Base-by-base conservation (phyloP, 23 tunicate genomes). In the Corella eumyota region DNA sequence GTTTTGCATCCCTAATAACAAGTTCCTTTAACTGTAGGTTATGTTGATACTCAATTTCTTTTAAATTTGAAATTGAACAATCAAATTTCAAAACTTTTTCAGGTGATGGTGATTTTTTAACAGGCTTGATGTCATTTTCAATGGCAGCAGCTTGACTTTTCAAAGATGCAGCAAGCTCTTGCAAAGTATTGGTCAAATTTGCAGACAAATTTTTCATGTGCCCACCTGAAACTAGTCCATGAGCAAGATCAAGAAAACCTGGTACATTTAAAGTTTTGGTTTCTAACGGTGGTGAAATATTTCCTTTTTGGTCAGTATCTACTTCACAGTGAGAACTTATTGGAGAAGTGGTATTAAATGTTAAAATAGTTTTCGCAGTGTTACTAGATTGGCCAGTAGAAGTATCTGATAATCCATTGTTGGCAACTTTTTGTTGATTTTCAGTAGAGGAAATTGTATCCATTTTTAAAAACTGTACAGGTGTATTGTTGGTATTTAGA, bases 161-260 rank as follows among this genome's bases (percentile, higher is more conserved):
- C n/a, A 84, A 45, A 19, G 94, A 84, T 30, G 94, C 94, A 28
- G 94, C 94, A 31, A 84, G 52, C 53, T 84, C 83, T 22, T 84
- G 94, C 25, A 84, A 64, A 25, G 94, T 84, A 50, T 84, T 76
- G 36, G 94, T 70, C 2, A 84, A 66, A 25, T 84, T 84, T 26
- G 40, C 19, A 11, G 94, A 63, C 37, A 84, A 37, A 32, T 69
- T 60, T 34, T 68, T 69, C 75, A 60, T 61, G 30, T 68, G 76
- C 29, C 46, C 33, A 6, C 73, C 73, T 2, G 73, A 58, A 7
- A 75, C 51, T 3, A 75, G 30, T 21, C 60, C 64, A 25, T 66
- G 82, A 13, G 82, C 82, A 2, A 75, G 45, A 3, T 61, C 60
- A 1, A 49, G 20, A 7, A 75, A 21, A 44, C 45, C 50, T 17